Base-by-base conservation (phyloP, 1,140 invertebrate species). In the Papilio glaucus region DNA sequence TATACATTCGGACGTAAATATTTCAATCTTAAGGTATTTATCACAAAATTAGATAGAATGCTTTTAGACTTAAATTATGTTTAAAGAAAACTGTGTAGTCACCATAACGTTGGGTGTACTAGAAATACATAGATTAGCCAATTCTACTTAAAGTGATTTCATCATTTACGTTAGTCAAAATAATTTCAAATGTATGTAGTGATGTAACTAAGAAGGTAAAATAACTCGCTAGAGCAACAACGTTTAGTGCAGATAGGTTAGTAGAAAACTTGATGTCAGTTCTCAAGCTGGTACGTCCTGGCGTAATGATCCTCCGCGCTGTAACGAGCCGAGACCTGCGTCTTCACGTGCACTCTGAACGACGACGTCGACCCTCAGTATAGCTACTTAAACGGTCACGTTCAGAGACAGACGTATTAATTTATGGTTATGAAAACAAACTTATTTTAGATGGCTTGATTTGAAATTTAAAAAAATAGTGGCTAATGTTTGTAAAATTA, bases 241-340 rank as follows among this genome's bases (percentile, higher is more conserved):
- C 13, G 45, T 68, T 45, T 45, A 68, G 38, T 45, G 45, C 41
- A 68, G 67, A 53, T 69, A 69, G 67, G 26, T 53, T 69, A 69
- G 67, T 69, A 53, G 45, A 45, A 4, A 29, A 37, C 42, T 33
- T 45, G 24, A 69, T 49, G 67, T 26, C 21, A 45, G 65, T 53
- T 53, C 9, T 49, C 67, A 49, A 69, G 45, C 45, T 57, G 49
- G 0, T n/a, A 12, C 45, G n/a, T 53, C 41, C 26, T 49, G 42
- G 13, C 67, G 45, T 69, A 69, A 69, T 69, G 67, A 69, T 53
- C 24, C 67, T 39, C 45, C 26, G 12, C 61, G 29, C n/a, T 33
- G 24, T 49, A 29, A 53, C 67, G 41, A 69, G 26, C 33, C 37
- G 21, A 26, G 42, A 69, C 13, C 8, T 24, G 13, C 63, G 26